These are phyloP conservation scores for Ceratina australensis DNA, from an alignment of 1,140 invertebrate genomes.

Conservation along the genomic window DNA sequence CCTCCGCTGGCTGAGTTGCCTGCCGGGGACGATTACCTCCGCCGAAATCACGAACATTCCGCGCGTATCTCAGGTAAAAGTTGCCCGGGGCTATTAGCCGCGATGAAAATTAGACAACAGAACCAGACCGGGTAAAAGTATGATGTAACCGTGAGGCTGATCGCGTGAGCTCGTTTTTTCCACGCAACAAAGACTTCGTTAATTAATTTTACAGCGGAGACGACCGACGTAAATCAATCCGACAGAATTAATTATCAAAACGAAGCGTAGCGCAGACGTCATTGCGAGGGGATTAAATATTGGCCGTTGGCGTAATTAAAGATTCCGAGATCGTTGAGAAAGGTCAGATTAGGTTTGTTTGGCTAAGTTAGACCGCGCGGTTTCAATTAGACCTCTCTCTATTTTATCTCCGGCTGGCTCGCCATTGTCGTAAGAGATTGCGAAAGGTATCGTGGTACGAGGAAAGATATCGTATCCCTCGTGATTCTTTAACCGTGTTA, in stretches of 20 bases:
- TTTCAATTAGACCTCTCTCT: too few relatives aligned
- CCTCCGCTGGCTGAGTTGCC: slow-evolving; percentile 2
- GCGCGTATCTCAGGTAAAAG: slow-evolving; percentile 25
- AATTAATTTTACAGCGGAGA: too few relatives aligned
- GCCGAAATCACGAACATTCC: slow-evolving; percentile 26
- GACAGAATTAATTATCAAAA: too few relatives aligned
- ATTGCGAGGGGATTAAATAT: too few relatives aligned
- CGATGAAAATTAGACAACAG: background rate
- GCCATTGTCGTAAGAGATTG: background rate
- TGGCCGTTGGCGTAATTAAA: too few relatives aligned
- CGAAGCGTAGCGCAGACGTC: too few relatives aligned
- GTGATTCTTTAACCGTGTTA: background rate
- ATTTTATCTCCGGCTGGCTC: too few relatives aligned
- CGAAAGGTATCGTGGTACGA: background rate
- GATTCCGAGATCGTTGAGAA: too few relatives aligned
- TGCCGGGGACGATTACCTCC: slow-evolving; percentile 28
- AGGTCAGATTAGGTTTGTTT: too few relatives aligned
- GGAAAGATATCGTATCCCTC: background rate
- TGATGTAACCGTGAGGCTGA: background rate
- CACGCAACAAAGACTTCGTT: background rate
- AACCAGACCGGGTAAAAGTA: background rate
- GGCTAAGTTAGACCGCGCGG: too few relatives aligned
- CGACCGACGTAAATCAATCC: too few relatives aligned
- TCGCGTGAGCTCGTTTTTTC: background rate
- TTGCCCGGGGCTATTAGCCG: slow-evolving; percentile 2